Percentiles rank a stretch among this genome's conserved stretches.
phyloP scores from a whole-genome alignment of 1,140 invertebrate genomes.

The Lasioglossum albipes region DNA sequence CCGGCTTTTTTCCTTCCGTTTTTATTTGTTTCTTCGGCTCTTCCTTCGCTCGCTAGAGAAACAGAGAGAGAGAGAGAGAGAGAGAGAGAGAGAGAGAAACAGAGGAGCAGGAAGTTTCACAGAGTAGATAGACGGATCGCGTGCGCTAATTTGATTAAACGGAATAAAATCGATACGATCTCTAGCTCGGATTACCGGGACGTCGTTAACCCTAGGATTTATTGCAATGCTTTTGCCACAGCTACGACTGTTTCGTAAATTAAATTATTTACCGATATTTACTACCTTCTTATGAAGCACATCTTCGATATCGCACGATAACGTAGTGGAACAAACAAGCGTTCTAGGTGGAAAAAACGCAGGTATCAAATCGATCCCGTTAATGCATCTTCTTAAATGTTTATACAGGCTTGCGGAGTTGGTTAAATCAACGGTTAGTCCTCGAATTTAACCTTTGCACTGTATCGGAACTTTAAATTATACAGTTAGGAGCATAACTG shows the following conservation, averaged over 20 bases:
- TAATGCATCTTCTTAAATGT: no score
- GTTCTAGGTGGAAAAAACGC: no score
- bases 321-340: no score
- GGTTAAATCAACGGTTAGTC: no score
- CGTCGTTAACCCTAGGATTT: neutral
- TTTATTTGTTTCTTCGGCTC: neutral
- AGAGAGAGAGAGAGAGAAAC: neutral
- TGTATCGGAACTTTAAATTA: no score
- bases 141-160: slow-evolving; percentile 37
- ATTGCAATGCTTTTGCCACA: neutral
- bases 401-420: no score
- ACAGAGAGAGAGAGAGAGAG: neutral
- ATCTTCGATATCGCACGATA: no score
- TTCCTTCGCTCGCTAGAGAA: neutral
- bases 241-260: neutral
- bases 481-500: no score
- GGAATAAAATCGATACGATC: slow-evolving; percentile 22
- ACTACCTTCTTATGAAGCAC: no score
- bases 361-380: no score
- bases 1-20: neutral
- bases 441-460: no score
- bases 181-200: neutral
- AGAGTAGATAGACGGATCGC: slow-evolving; percentile 1
- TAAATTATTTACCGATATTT: neutral
- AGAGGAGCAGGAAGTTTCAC: neutral